Conservation (phyloP, 2,113 vertebrate species). For the Chionomys nivalis region DNA sequence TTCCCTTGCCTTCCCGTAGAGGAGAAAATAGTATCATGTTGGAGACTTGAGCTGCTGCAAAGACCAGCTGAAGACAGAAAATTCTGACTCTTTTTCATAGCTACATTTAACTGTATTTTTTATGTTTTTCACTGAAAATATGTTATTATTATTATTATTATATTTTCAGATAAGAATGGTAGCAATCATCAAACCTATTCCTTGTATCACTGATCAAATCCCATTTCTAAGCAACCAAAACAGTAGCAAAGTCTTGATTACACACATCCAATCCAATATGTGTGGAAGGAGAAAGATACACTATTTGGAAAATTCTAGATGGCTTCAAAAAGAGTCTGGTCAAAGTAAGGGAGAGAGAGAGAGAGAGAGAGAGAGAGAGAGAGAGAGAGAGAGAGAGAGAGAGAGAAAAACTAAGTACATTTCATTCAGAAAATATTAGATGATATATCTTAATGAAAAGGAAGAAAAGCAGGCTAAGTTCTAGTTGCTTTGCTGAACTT, state of each 20-base stretch:
- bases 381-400: too few relatives aligned
- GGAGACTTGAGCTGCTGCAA: not conserved
- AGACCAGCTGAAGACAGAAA: not conserved
- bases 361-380: too few relatives aligned
- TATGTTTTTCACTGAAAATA: not conserved
- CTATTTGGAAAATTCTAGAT: not conserved
- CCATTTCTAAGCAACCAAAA: not conserved
- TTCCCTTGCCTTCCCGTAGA: constrained; percentile 24
- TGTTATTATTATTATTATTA: constrained; percentile 24
- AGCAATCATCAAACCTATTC: not conserved
- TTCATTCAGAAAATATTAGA: not conserved
- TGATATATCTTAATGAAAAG: not conserved
- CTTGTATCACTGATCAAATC: constrained; percentile 5
- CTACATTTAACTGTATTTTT: not conserved
- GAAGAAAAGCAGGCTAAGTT: not conserved
- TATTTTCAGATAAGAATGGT: not conserved
- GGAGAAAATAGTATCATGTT: not conserved
- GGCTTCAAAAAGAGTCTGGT: not conserved
- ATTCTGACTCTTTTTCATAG: constrained; percentile 5
- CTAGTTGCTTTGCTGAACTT: not conserved
- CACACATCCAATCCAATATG: not conserved
- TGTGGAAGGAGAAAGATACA: not conserved
- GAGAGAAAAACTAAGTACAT: not conserved
- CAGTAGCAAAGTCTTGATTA: not conserved
- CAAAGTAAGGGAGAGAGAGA: not conserved